These are phyloP conservation scores for Anser cygnoides DNA, from an alignment of 2,113 vertebrate genomes.

Conservation along the genomic window DNA sequence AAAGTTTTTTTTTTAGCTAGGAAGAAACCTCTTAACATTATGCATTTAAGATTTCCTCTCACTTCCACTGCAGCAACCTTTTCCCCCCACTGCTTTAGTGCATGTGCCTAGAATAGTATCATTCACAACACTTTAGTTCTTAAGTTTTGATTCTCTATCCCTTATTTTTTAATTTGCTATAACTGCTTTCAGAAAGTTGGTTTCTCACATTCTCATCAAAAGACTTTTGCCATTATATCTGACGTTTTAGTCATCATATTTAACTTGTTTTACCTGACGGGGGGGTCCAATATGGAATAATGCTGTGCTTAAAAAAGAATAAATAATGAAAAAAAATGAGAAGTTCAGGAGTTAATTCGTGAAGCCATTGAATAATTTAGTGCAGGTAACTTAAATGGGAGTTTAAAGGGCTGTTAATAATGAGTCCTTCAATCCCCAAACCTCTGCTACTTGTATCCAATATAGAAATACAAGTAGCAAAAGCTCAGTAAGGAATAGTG, in stretches of 20 bases:
- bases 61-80: neutral
- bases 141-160: neutral
- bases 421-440: neutral
- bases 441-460: neutral
- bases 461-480: neutral
- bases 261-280: neutral
- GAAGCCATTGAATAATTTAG: conserved; percentile 52
- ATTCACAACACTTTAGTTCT: neutral
- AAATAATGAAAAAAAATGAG: neutral
- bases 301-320: neutral
- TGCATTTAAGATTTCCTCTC: neutral
- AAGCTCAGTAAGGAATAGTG: neutral
- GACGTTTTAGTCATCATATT: neutral
- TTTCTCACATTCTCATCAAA: neutral
- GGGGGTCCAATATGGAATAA: neutral
- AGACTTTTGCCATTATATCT: neutral
- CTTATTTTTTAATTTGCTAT: neutral
- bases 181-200: neutral
- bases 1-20: neutral
- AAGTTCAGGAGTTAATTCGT: conserved; percentile 24
- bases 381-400: neutral
- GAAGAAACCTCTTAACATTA: neutral
- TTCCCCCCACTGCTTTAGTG: neutral
- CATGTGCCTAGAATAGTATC: neutral
- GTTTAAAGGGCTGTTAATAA: conserved; percentile 1